These are phyloP conservation scores for Lineus longissimus DNA, from an alignment of 1,140 invertebrate species.

Conservation along the genomic window DNA sequence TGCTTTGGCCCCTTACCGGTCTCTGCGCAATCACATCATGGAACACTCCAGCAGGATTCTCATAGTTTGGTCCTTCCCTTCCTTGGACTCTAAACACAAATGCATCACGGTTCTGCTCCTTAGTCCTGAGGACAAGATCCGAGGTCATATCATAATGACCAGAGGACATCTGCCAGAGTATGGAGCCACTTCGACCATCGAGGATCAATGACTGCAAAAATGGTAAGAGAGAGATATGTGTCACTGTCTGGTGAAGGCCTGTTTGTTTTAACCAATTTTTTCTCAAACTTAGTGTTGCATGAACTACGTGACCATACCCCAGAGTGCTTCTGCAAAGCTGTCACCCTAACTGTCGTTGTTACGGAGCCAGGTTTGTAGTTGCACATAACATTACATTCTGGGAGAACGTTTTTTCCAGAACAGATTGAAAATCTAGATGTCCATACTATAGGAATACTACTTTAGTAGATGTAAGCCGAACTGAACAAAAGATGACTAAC, in stretches of 20 bases:
- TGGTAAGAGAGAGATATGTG: neutral
- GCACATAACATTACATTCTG: too few species aligned
- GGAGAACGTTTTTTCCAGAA: too few species aligned
- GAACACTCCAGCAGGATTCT: slow-evolving; percentile 24
- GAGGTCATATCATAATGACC: slow-evolving; percentile 27
- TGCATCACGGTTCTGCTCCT: slow-evolving; percentile 23
- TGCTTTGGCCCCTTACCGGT: slow-evolving; percentile 13
- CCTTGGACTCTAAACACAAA: slow-evolving; percentile 36
- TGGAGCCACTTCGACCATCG: slow-evolving; percentile 26
- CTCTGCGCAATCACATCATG: slow-evolving; percentile 23
- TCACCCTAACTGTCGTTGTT: too few species aligned
- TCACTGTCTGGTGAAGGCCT: too few species aligned
- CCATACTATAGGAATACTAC: too few species aligned
- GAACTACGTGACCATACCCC: too few species aligned
- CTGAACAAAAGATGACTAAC: too few species aligned
- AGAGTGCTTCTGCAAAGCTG: too few species aligned
- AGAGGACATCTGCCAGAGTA: slow-evolving; percentile 22
- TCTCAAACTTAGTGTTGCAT: too few species aligned
- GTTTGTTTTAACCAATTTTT: too few species aligned
- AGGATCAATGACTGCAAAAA: slow-evolving; percentile 25
- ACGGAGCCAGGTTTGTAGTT: too few species aligned
- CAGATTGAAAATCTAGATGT: too few species aligned
- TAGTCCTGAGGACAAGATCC: slow-evolving; percentile 26
- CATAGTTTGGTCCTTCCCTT: slow-evolving; percentile 23
- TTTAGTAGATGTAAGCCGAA: neutral